Evolutionary conservation across 2,113 vertebrate genomes (phyloP).

Genomic region (Menura novaehollandiae): DNA sequence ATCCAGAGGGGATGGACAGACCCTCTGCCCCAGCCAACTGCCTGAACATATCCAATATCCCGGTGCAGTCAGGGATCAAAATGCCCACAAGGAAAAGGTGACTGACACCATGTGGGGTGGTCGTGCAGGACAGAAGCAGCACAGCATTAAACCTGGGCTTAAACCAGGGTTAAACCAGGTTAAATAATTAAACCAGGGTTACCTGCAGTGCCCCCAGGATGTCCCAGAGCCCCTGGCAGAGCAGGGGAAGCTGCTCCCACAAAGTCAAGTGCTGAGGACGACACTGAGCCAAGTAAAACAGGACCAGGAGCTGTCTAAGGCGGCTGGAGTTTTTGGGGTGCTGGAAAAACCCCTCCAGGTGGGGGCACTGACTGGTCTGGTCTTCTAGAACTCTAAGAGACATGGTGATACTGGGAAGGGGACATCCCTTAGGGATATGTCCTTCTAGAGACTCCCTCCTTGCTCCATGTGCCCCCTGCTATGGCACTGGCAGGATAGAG

Average conservation of each 20-base stretch:
- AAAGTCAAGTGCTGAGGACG: background rate
- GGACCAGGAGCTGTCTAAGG: background rate
- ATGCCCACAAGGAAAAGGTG: accelerated
- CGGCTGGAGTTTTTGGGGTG: background rate
- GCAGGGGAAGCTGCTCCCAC: background rate
- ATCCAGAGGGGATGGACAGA: background rate
- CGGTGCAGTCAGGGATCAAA: background rate
- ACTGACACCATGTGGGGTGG: accelerated
- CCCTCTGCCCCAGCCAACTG: background rate
- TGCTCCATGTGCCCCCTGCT: background rate
- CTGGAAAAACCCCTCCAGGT: background rate
- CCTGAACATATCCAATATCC: background rate
- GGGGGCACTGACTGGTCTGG: background rate
- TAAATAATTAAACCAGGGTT: background rate
- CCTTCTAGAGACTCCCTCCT: background rate
- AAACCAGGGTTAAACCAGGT: background rate
- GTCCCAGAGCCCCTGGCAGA: background rate
- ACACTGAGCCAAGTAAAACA: background rate
- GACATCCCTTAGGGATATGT: background rate
- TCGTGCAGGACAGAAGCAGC: background rate
- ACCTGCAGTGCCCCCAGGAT: background rate
- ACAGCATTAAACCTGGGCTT: background rate
- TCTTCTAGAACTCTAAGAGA: background rate
- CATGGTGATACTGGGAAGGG: background rate
- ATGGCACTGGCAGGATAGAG: background rate